phyloP scores from a whole-genome alignment of 1,140 invertebrate species.

The Formica selysi region DNA sequence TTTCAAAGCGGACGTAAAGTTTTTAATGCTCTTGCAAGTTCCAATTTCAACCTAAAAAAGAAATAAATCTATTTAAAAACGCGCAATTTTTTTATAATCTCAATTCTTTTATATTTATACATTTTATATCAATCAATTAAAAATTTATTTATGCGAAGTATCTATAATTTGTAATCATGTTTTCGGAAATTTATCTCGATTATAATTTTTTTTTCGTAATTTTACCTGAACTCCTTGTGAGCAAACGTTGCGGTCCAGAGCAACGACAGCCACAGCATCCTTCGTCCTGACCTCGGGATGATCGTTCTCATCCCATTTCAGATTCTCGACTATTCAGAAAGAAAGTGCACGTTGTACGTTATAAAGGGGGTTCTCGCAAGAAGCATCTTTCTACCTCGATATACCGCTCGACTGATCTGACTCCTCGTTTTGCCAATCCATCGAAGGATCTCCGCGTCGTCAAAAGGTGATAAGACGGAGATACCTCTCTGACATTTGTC shows the following conservation, averaged over 20 bases:
- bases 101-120: background rate
- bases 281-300: slow-evolving; percentile 68
- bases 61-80: background rate
- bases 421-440: slow-evolving; percentile 79
- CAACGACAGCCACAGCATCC: slow-evolving; percentile 70
- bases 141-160: background rate
- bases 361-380: background rate
- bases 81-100: background rate
- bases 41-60: slow-evolving; percentile 47
- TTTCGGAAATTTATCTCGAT: background rate
- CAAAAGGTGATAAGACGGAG: slow-evolving; percentile 44
- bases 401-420: slow-evolving; percentile 75
- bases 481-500: slow-evolving; percentile 52
- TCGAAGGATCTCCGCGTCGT: slow-evolving; percentile 62
- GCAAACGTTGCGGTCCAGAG: slow-evolving; percentile 64
- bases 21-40: slow-evolving; percentile 66
- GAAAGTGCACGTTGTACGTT: slow-evolving; percentile 29
- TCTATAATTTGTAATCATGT: background rate
- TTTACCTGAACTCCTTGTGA: slow-evolving; percentile 71
- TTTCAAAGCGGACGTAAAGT: slow-evolving; percentile 73
- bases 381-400: slow-evolving; percentile 52
- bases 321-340: slow-evolving; percentile 75
- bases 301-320: slow-evolving; percentile 72
- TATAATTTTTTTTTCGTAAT: background rate
- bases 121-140: slow-evolving; percentile 10